Evolutionary conservation across 2,888 invertebrate species (phyloP).

Genomic region (Tipula helvola): DNA sequence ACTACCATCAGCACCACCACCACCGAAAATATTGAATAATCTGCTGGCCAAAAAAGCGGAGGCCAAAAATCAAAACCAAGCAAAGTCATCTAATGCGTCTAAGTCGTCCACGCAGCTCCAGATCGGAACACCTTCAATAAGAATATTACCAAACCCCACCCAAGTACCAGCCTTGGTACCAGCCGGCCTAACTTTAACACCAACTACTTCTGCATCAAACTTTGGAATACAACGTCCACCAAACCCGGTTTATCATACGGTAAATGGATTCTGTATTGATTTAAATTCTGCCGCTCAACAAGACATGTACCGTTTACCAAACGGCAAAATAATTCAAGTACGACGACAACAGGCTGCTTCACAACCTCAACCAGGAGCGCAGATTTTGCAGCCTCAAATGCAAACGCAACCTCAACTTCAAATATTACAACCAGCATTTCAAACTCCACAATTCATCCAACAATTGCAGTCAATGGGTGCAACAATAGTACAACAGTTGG

Average conservation of each 20-base stretch:
- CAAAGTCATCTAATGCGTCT: neutral
- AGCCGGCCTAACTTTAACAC: neutral
- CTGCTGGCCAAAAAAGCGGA: slow-evolving; percentile 1
- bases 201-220: neutral
- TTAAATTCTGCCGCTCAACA: slow-evolving; percentile 35
- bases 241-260: slow-evolving; percentile 33
- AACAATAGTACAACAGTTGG: slow-evolving; percentile 25
- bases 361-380: neutral
- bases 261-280: slow-evolving; percentile 35
- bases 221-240: slow-evolving; percentile 11
- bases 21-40: slow-evolving; percentile 41
- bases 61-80: neutral
- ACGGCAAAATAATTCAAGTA: slow-evolving; percentile 35
- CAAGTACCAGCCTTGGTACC: neutral
- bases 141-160: slow-evolving; percentile 8
- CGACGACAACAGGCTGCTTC: slow-evolving; percentile 24
- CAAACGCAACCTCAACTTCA: slow-evolving; percentile 12
- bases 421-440: neutral
- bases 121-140: neutral
- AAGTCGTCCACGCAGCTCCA: neutral
- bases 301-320: slow-evolving; percentile 34
- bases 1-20: neutral
- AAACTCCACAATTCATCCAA: neutral
- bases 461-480: slow-evolving; percentile 21
- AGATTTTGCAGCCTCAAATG: neutral